These are phyloP conservation scores for Saccostrea cuccullata DNA, from an alignment of 1,140 invertebrate genomes.

Conservation along the genomic window DNA sequence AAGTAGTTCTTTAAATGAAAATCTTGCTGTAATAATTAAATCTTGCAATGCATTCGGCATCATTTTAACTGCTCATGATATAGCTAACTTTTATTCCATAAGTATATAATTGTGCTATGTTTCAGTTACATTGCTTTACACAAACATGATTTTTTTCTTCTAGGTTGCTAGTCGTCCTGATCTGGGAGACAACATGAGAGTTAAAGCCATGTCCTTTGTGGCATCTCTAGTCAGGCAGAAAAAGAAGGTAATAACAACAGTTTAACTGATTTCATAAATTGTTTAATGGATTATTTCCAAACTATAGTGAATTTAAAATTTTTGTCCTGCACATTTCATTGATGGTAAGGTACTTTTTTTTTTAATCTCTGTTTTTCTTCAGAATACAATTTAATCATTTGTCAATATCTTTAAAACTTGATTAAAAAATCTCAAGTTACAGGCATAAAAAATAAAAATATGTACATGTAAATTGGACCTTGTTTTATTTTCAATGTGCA, in stretches of 20 bases:
- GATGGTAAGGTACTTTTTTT: too few species aligned
- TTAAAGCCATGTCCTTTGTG: slow-evolving; percentile 85
- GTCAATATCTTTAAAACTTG: too few species aligned
- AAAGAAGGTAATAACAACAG: slow-evolving; percentile 82
- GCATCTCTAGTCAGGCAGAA: slow-evolving; percentile 84
- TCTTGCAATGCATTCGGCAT: not conserved
- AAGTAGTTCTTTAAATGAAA: too few species aligned
- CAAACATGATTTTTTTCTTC: slow-evolving; percentile 7
- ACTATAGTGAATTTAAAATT: too few species aligned
- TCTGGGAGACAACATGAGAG: slow-evolving; percentile 82
- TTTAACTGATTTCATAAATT: too few species aligned
- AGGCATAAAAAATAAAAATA: not conserved
- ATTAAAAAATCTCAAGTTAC: too few species aligned
- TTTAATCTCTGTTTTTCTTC: too few species aligned
- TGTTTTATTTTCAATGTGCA: too few species aligned
- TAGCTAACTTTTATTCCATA: not conserved
- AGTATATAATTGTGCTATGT: not conserved
- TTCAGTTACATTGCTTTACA: not conserved
- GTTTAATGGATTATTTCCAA: too few species aligned
- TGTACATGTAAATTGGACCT: not conserved
- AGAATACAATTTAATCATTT: too few species aligned
- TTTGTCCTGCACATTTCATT: too few species aligned
- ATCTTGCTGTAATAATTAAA: too few species aligned
- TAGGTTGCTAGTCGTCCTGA: slow-evolving; percentile 79
- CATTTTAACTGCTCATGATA: not conserved